Percentiles rank a stretch among this genome's conserved stretches.
phyloP scores from a whole-genome alignment of 2,888 invertebrate species.

The Tipula confusa region DNA sequence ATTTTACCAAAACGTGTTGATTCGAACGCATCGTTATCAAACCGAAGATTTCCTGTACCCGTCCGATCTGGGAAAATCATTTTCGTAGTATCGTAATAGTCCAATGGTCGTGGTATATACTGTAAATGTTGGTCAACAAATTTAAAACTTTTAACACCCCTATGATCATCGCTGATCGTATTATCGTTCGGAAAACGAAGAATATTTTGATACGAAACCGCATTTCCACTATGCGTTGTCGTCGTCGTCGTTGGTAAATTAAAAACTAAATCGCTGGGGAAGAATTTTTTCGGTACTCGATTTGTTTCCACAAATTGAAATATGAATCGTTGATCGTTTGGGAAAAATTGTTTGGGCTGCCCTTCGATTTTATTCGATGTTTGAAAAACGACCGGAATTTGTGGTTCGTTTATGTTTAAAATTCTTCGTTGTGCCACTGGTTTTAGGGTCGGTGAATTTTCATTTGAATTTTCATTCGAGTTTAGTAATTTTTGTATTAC shows the following conservation, averaged over 20 bases:
- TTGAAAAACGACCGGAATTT: neutral
- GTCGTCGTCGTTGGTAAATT: neutral
- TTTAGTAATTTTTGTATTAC: neutral
- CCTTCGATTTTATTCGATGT: neutral
- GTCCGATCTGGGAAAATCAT: constrained; percentile 55
- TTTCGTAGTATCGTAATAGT: constrained; percentile 35
- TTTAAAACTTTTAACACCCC: neutral
- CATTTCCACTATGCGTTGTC: neutral
- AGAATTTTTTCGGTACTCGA: neutral
- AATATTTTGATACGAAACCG: neutral
- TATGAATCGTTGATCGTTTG: neutral
- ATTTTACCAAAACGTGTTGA: constrained; percentile 44
- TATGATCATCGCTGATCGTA: neutral
- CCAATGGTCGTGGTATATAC: neutral
- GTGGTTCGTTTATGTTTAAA: neutral
- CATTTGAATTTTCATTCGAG: neutral
- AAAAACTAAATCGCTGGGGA: neutral
- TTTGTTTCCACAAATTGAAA: neutral
- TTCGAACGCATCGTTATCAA: constrained; percentile 46
- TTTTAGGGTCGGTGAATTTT: neutral
- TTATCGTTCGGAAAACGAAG: neutral
- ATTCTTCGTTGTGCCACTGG: neutral
- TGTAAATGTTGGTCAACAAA: neutral
- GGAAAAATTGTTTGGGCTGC: neutral
- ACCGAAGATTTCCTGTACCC: constrained; percentile 52